Conservation (phyloP, 2,888 invertebrate species). For the Trilocha varians region DNA sequence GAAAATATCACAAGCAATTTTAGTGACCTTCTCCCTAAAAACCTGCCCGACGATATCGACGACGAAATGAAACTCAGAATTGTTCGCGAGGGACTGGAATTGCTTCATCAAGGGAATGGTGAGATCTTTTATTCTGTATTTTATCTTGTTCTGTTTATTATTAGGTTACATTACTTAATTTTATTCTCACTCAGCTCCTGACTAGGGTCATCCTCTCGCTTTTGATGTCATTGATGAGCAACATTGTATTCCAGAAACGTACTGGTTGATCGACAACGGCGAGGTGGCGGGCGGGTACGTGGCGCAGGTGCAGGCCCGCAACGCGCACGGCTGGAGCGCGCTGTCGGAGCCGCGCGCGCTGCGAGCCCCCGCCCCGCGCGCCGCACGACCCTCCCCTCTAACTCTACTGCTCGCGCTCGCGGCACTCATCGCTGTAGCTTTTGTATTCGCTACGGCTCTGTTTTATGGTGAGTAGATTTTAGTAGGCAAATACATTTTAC, state of each 20-base stretch:
- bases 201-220: too few relatives aligned
- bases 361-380: conserved; percentile 28
- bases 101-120: conserved; percentile 85
- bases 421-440: conserved; percentile 52
- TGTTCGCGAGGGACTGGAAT: conserved; percentile 69
- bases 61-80: conserved; percentile 47
- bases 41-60: conserved; percentile 44
- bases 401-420: conserved; percentile 78
- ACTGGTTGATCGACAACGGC: conserved; percentile 84
- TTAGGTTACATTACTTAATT: background rate
- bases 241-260: conserved; percentile 78
- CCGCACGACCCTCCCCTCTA: conserved; percentile 57
- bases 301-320: conserved; percentile 83
- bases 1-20: conserved; percentile 44
- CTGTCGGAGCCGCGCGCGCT: conserved; percentile 79
- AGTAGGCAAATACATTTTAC: background rate
- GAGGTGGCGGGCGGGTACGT: conserved; percentile 79
- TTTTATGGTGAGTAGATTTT: conserved; percentile 34
- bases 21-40: conserved; percentile 35
- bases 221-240: background rate
- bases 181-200: too few relatives aligned
- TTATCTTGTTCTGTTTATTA: too few relatives aligned
- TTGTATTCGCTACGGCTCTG: conserved; percentile 32
- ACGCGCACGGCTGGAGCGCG: conserved; percentile 87
- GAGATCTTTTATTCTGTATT: conserved; percentile 7